These are phyloP conservation scores for Hippocampus zosterae DNA, from an alignment of 2,113 vertebrate species.

Conservation along the genomic window DNA sequence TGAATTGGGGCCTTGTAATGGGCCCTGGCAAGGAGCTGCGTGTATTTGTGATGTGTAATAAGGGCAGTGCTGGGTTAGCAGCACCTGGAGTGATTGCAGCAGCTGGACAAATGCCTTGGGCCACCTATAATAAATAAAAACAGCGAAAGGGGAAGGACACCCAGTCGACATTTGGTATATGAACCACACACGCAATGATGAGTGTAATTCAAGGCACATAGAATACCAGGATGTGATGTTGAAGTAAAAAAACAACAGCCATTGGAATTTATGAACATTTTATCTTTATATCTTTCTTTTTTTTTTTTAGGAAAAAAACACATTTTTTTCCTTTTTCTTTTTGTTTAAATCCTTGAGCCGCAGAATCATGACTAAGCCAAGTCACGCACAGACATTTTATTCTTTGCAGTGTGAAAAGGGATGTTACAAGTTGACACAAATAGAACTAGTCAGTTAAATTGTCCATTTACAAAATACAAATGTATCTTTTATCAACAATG, in stretches of 20 bases:
- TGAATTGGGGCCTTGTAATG: conserved; percentile 68
- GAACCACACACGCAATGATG: conserved; percentile 2
- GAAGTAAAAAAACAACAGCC: conserved; percentile 45
- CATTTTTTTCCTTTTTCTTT: conserved; percentile 48
- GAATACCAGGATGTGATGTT: not conserved
- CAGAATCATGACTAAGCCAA: conserved; percentile 63
- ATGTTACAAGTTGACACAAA: conserved; percentile 31
- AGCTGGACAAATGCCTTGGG: conserved; percentile 50
- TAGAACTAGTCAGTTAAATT: conserved; percentile 20
- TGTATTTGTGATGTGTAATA: conserved; percentile 67
- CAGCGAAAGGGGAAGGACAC: conserved; percentile 15
- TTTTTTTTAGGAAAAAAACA: conserved; percentile 79
- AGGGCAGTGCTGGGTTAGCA: conserved; percentile 65
- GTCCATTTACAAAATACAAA: conserved; percentile 13
- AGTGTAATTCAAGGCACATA: conserved; percentile 8
- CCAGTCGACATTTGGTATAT: conserved; percentile 1
- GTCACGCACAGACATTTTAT: conserved; percentile 63
- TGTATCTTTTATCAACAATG: not conserved
- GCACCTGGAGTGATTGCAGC: conserved; percentile 55
- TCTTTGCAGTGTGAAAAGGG: conserved; percentile 43
- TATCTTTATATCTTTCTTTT: conserved; percentile 68
- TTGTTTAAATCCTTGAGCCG: conserved; percentile 60
- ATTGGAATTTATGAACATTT: conserved; percentile 68
- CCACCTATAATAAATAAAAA: not conserved
- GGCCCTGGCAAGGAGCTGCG: conserved; percentile 56